Percentiles rank a stretch among this genome's conserved stretches.
phyloP scores from a whole-genome alignment of 2,888 invertebrate genomes.

The Temnothorax rugatulus region DNA sequence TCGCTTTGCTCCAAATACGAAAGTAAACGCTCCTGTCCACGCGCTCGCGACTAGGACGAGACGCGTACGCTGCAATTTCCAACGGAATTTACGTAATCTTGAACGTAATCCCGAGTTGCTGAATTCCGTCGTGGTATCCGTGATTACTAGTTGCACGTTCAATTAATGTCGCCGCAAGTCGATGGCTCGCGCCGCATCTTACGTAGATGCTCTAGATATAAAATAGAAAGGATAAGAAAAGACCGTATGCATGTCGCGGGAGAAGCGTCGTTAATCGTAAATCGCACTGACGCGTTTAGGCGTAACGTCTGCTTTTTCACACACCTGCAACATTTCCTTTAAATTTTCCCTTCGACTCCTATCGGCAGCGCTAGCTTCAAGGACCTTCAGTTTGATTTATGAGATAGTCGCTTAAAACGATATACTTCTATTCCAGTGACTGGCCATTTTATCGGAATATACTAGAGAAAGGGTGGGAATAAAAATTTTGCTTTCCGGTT shows the following conservation, averaged over 20 bases:
- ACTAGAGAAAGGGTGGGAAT: not conserved
- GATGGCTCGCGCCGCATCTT: not conserved
- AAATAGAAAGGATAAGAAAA: not conserved
- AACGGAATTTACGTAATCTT: not conserved
- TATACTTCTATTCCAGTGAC: not conserved
- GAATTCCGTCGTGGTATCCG: not conserved
- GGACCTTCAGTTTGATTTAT: not conserved
- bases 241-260: not conserved
- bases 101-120: not conserved
- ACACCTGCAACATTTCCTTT: not conserved
- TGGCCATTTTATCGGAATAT: not conserved
- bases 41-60: not conserved
- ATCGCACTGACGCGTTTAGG: not conserved
- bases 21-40: not conserved
- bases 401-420: not conserved
- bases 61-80: not conserved
- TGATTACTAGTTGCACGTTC: not conserved
- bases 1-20: not conserved
- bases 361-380: not conserved
- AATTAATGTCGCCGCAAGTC: not conserved
- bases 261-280: constrained; percentile 20
- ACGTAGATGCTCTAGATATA: not conserved
- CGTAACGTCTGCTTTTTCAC: not conserved
- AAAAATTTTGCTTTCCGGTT: not conserved
- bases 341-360: not conserved